phyloP scores from a whole-genome alignment of 2,888 invertebrate species.

The Oconnorella tubifera region DNA sequence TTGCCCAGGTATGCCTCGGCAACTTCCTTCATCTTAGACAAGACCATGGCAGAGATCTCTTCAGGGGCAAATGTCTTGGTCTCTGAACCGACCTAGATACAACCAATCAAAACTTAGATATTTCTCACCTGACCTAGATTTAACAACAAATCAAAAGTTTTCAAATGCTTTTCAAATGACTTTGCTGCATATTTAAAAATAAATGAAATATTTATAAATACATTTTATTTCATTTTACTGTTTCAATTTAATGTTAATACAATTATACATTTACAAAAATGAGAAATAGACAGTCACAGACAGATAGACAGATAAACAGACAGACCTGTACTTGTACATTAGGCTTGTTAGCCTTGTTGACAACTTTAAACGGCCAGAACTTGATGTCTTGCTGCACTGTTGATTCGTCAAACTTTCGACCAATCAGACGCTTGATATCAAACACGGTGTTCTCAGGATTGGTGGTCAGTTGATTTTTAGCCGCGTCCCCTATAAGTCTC shows the following conservation, averaged over 20 bases:
- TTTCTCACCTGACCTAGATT: no score
- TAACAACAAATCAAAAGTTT: no score
- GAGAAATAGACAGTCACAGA: no score
- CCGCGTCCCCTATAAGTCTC: constrained; percentile 49
- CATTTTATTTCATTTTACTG: no score
- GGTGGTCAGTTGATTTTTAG: constrained; percentile 61
- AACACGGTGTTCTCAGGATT: constrained; percentile 73
- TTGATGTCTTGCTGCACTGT: constrained; percentile 76
- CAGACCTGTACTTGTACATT: constrained; percentile 48
- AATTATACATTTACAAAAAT: no score
- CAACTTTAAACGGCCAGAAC: constrained; percentile 73
- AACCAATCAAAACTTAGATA: no score
- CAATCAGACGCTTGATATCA: constrained; percentile 68
- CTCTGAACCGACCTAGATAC: constrained; percentile 80
- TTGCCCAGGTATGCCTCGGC: constrained; percentile 64
- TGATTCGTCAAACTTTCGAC: constrained; percentile 73
- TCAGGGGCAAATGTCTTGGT: constrained; percentile 83
- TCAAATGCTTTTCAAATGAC: no score
- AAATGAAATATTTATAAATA: no score
- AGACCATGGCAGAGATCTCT: constrained; percentile 87
- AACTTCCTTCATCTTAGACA: constrained; percentile 79
- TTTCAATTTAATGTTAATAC: no score
- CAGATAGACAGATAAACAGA: no score
- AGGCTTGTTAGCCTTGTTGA: constrained; percentile 47
- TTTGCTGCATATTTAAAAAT: no score